phyloP scores from a whole-genome alignment of 2,113 vertebrate genomes.

The Rissa tridactyla region DNA sequence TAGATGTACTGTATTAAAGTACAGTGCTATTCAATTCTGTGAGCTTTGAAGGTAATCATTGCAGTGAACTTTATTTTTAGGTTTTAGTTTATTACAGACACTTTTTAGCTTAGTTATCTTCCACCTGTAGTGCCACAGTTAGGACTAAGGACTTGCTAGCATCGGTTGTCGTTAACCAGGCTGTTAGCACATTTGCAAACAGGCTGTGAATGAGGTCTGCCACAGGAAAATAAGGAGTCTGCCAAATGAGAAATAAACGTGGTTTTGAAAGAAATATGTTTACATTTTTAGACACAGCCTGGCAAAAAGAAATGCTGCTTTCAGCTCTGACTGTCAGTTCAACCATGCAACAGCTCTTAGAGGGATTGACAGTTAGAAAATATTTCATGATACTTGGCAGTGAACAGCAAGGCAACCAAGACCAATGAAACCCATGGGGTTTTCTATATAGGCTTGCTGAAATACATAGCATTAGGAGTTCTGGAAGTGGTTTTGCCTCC shows the following conservation, averaged over 20 bases:
- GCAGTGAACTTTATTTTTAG: background rate
- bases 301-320: slow-evolving; percentile 8
- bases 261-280: background rate
- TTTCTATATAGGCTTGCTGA: background rate
- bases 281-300: background rate
- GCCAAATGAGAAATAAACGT: background rate
- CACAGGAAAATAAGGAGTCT: background rate
- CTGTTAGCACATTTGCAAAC: background rate
- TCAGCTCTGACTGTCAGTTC: background rate
- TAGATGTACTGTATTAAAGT: background rate
- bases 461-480: background rate
- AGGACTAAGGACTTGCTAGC: background rate
- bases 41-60: background rate
- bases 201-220: background rate
- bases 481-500: background rate
- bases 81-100: background rate
- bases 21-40: background rate
- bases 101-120: background rate
- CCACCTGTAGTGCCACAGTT: background rate
- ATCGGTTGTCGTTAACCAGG: background rate
- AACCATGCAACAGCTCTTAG: background rate
- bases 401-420: background rate
- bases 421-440: background rate
- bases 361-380: background rate
- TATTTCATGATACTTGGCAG: background rate